Evolutionary conservation across 2,113 vertebrate genomes (phyloP), one percentile per base, ranked within the genome.

Genomic region (Reinhardtius hippoglossoides): DNA sequence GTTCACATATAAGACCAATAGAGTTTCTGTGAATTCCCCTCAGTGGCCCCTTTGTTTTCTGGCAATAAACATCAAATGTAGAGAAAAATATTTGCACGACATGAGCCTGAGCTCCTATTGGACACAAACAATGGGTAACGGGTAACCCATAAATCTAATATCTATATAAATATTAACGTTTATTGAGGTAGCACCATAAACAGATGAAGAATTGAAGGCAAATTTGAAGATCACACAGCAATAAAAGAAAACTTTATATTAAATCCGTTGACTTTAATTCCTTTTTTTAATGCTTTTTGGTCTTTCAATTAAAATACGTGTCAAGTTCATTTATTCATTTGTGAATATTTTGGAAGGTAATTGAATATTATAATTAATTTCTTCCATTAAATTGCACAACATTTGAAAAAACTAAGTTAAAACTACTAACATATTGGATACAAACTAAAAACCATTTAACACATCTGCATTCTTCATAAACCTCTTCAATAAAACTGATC

Each of bases 81-180:
- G 27, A 31, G 21, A 12, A 5, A 12, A 0, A 27, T 6, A 80
- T 77, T 88, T 83, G 76, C 68, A 82, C 76, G 8, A 35, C 35
- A 35, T 9, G 31, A 31, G 27, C 5, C 24, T 13, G 14, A 20
- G 57, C 61, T 66, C 18, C 23, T 40, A n/a, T 4, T 15, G 12
- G 9, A 57, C 31, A 58, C 65, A 65, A 63, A 44, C 23, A 75
- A 20, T 24, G 2, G 14, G 2, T n/a, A 60, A 55, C 27, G 50
- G 64, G 8, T 63, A 58, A 66, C 3, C 7, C 1, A n/a, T 54
- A 14, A 9, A 64, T 64, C 31, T 31, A 31, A 31, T 31, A 31
- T 31, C 31, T 31, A 7, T 31, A 7, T 31, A 31, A 31, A 7
- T 31, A 31, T 8, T 31, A 31, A 31, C 6, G 31, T 18, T 48